These are phyloP conservation scores for Acyrthosiphon pisum DNA, from an alignment of 1,140 invertebrate species.

Conservation along the genomic window DNA sequence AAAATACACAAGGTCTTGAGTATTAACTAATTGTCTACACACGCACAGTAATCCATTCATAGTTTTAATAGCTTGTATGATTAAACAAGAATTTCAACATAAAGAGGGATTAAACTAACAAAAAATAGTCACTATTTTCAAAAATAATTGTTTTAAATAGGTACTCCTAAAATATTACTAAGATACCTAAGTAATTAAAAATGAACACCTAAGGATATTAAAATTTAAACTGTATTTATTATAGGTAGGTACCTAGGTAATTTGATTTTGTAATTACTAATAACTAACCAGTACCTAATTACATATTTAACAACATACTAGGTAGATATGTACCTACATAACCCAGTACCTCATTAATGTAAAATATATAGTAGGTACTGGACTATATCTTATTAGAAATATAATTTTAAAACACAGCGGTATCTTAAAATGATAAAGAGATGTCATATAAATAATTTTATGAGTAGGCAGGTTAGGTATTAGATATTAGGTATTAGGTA, in stretches of 20 bases:
- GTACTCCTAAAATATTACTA: neutral
- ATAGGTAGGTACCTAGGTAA: neutral
- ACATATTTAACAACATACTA: neutral
- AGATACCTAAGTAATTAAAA: neutral
- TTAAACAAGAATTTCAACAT: neutral
- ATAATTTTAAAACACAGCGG: too few species aligned
- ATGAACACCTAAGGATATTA: neutral
- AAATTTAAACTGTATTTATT: neutral
- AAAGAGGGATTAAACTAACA: neutral
- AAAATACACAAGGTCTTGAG: neutral
- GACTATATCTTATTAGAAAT: too few species aligned
- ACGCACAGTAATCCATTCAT: neutral
- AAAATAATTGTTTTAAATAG: neutral
- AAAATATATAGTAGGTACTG: too few species aligned
- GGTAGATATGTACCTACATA: neutral
- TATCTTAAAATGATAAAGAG: too few species aligned
- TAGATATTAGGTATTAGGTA: too few species aligned
- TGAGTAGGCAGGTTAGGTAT: too few species aligned
- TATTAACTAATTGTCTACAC: neutral
- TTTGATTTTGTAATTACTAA: neutral
- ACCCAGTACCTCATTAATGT: neutral
- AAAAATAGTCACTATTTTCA: neutral
- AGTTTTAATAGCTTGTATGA: neutral
- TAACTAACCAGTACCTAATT: neutral
- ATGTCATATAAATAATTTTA: too few species aligned